These are phyloP conservation scores for Neodiprion fabricii DNA, from an alignment of 1,140 invertebrate species.

Conservation along the genomic window DNA sequence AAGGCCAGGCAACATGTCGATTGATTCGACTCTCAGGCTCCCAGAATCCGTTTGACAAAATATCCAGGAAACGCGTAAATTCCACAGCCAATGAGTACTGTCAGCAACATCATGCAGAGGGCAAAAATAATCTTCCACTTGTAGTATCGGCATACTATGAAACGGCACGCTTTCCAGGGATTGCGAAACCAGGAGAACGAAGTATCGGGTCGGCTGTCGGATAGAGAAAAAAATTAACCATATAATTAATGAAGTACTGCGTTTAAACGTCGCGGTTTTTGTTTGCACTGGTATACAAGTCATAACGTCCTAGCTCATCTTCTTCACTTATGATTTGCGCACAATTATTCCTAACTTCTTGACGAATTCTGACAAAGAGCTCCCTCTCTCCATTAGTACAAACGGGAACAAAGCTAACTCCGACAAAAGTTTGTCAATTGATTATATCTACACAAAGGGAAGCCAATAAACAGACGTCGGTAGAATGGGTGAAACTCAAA, in stretches of 20 bases:
- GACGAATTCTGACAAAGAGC: too few species aligned
- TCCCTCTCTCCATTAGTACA: too few species aligned
- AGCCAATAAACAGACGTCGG: neutral
- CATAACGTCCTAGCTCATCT: too few species aligned
- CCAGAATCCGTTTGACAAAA: slow-evolving; percentile 60
- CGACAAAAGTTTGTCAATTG: neutral
- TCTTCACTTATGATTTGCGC: too few species aligned
- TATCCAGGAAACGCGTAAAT: slow-evolving; percentile 64
- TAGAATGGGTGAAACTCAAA: neutral
- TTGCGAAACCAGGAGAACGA: slow-evolving; percentile 69
- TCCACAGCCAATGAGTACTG: slow-evolving; percentile 50
- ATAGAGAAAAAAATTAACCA: slow-evolving; percentile 15
- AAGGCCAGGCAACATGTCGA: too few species aligned
- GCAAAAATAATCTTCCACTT: slow-evolving; percentile 59
- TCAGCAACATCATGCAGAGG: slow-evolving; percentile 47
- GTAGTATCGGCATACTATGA: slow-evolving; percentile 63
- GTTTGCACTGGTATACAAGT: too few species aligned
- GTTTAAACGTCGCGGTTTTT: too few species aligned
- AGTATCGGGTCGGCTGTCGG: slow-evolving; percentile 66
- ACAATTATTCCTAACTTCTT: too few species aligned
- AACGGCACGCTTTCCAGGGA: slow-evolving; percentile 64
- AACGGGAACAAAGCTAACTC: neutral
- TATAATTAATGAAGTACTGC: too few species aligned
- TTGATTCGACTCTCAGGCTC: slow-evolving; percentile 37
- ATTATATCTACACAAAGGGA: neutral